Conservation (phyloP, 92 coral and sea anemone species). For the Bergia puertoricense region DNA sequence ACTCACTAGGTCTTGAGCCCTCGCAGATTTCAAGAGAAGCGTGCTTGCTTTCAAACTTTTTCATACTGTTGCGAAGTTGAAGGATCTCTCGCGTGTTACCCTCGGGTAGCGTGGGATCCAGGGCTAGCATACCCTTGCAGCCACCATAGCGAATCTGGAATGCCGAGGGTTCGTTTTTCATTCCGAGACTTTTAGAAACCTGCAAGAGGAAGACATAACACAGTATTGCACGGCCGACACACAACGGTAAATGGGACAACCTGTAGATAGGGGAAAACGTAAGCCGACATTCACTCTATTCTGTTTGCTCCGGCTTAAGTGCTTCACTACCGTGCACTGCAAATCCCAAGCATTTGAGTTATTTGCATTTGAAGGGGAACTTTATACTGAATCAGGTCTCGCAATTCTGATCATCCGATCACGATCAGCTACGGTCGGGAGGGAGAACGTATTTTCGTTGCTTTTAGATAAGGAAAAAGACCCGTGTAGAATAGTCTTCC, state of each 20-base stretch:
- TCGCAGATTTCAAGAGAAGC: conserved; percentile 84
- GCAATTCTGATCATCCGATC: too few species aligned
- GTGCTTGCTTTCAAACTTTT: conserved; percentile 76
- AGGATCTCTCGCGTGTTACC: conserved; percentile 62
- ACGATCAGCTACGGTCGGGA: too few species aligned
- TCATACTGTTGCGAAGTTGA: conserved; percentile 84
- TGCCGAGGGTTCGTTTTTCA: conserved; percentile 77
- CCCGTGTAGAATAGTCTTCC: too few species aligned
- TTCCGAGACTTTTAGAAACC: conserved; percentile 80
- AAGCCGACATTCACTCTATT: too few species aligned
- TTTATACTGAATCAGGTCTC: too few species aligned
- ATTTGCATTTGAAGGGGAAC: too few species aligned
- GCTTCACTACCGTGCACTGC: too few species aligned
- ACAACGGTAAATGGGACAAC: background rate
- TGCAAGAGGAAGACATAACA: conserved; percentile 11
- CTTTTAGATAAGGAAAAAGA: too few species aligned
- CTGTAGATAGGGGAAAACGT: too few species aligned
- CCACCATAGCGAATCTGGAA: conserved; percentile 91
- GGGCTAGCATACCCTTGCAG: conserved; percentile 91
- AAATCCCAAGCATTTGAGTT: too few species aligned
- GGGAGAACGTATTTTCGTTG: too few species aligned
- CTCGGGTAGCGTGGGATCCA: conserved; percentile 72
- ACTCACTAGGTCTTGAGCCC: conserved; percentile 71
- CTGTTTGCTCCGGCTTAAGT: too few species aligned
- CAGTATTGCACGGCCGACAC: background rate